Percentiles rank a stretch among this genome's conserved stretches.
These are phyloP conservation scores for Brachyptera risi DNA, from an alignment of 2,888 invertebrate genomes.

Conservation along the genomic window DNA sequence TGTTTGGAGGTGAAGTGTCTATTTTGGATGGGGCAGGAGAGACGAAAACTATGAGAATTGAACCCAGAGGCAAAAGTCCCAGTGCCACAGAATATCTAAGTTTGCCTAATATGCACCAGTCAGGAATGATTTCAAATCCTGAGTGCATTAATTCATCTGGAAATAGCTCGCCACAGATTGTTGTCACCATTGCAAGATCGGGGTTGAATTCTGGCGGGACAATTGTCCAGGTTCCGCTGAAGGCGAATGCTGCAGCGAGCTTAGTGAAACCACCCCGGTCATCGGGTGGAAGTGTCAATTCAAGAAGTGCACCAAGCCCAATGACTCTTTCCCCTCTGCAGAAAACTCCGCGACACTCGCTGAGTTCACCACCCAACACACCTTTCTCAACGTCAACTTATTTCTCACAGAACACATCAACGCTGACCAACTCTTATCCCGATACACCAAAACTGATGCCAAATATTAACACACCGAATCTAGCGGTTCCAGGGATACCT, in stretches of 20 bases:
- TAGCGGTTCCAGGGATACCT: constrained; percentile 47
- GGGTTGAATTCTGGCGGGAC: constrained; percentile 77
- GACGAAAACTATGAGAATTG: constrained; percentile 64
- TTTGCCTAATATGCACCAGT: constrained; percentile 30
- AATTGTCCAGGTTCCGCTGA: constrained; percentile 47
- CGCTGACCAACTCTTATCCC: constrained; percentile 37
- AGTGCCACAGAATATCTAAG: constrained; percentile 1
- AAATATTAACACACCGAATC: constrained; percentile 52
- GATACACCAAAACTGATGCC: constrained; percentile 56
- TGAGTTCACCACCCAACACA: constrained; percentile 21
- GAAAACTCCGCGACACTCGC: constrained; percentile 11
- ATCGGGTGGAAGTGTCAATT: constrained; percentile 16
- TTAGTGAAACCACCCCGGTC: constrained; percentile 23
- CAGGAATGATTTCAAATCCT: constrained; percentile 43
- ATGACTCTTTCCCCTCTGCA: constrained; percentile 12
- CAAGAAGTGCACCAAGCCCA: constrained; percentile 11
- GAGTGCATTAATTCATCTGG: constrained; percentile 53
- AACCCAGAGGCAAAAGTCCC: constrained; percentile 45
- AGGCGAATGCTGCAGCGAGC: constrained; percentile 17
- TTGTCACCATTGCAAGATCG: constrained; percentile 62
- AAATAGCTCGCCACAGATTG: constrained; percentile 40
- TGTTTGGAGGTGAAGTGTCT: constrained; percentile 76
- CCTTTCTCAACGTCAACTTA: constrained; percentile 21
- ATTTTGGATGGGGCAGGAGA: constrained; percentile 66
- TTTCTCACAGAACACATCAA: constrained; percentile 38